phyloP scores from a whole-genome alignment of 92 coral and sea anemone genomes.

The Plumapathes pennacea region DNA sequence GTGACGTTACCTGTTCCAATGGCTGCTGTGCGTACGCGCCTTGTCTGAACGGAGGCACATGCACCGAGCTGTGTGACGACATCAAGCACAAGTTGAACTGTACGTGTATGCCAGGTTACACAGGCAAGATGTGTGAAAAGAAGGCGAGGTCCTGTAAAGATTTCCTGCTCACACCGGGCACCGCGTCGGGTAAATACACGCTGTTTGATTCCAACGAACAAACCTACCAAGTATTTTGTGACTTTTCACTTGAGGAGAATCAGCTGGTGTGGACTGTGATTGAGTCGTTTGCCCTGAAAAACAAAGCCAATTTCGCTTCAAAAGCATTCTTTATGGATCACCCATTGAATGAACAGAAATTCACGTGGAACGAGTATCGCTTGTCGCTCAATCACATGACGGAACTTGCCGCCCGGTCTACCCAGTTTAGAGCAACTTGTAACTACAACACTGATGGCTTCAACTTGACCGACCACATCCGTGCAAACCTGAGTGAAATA shows the following conservation, averaged over 20 bases:
- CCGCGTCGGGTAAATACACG: constrained; percentile 11
- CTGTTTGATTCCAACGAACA: constrained; percentile 4
- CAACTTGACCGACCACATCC: constrained; percentile 7
- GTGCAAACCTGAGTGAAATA: constrained; percentile 1
- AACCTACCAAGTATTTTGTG: constrained; percentile 12
- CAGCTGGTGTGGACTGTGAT: constrained; percentile 26
- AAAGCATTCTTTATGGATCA: constrained; percentile 8
- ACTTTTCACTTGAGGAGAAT: constrained; percentile 12
- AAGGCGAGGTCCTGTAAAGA: constrained; percentile 2
- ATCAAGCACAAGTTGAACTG: constrained; percentile 21
- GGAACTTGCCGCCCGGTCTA: constrained; percentile 3
- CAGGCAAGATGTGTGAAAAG: constrained; percentile 19
- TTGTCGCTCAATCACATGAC: constrained; percentile 22
- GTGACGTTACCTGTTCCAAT: constrained; percentile 11
- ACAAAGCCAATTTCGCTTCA: not conserved
- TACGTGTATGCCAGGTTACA: constrained; percentile 9
- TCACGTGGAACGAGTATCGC: constrained; percentile 38
- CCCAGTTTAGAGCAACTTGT: constrained; percentile 33
- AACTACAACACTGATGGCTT: constrained; percentile 22
- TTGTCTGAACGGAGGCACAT: constrained; percentile 23
- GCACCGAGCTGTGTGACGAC: constrained; percentile 21
- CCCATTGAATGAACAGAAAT: constrained; percentile 24
- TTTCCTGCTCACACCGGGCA: not conserved
- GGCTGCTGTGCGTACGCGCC: constrained; percentile 17
- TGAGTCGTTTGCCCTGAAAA: constrained; percentile 12